A percentile compares a stretch with the other conserved stretches of the same genome.
Evolutionary conservation across 2,797 vertebrate genomes (phyloP).

Genomic region (Schizopygopsis pylzovi): DNA sequence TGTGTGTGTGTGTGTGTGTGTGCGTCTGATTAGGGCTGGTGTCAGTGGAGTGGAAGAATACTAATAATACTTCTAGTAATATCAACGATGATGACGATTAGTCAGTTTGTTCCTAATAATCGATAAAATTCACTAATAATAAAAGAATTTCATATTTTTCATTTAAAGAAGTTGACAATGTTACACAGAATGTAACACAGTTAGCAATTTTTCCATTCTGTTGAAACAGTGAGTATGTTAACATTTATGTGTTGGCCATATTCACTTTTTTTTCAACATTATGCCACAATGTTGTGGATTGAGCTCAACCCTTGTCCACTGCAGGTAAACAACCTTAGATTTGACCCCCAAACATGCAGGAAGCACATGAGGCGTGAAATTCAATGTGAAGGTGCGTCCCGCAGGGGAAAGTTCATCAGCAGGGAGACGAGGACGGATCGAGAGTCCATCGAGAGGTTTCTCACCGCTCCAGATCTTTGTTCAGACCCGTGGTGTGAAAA

Average conservation of each 20-base stretch:
- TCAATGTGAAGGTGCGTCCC: slow-evolving; percentile 26
- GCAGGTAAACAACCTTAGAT: slow-evolving; percentile 1
- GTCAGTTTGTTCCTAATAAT: too few species aligned
- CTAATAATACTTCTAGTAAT: too few species aligned
- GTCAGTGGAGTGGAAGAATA: too few species aligned
- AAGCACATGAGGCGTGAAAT: slow-evolving; percentile 20
- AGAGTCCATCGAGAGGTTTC: not conserved
- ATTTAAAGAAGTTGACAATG: not conserved
- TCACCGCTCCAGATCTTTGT: not conserved
- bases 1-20: too few species aligned
- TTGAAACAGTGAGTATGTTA: not conserved
- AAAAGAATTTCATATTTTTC: not conserved
- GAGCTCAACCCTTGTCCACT: not conserved
- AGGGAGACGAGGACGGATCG: not conserved
- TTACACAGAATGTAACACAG: not conserved
- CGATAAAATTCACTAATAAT: too few species aligned
- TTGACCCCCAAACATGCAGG: slow-evolving; percentile 5
- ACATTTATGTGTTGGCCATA: not conserved
- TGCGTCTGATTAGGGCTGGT: too few species aligned
- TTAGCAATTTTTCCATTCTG: not conserved
- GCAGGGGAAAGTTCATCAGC: slow-evolving; percentile 28
- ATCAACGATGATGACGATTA: too few species aligned
- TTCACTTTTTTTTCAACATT: not conserved
- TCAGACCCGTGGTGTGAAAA: not conserved
- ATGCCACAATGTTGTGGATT: not conserved